phyloP scores from a whole-genome alignment of 2,888 invertebrate species.

The Steromphala cineraria region DNA sequence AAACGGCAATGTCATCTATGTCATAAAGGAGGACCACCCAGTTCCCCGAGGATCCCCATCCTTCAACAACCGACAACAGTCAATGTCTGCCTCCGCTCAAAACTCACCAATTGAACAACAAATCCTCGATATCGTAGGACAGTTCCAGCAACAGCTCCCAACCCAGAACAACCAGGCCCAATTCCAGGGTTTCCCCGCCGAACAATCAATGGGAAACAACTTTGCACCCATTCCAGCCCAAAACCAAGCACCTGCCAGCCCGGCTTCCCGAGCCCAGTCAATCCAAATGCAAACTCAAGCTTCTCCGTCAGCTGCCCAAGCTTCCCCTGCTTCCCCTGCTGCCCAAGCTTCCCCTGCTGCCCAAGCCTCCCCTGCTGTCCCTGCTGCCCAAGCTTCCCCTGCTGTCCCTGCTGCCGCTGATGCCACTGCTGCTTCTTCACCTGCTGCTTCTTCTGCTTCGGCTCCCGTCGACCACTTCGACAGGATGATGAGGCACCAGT shows the following conservation, averaged over 20 bases:
- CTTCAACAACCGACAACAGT: background rate
- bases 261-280: background rate
- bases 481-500: background rate
- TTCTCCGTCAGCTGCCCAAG: background rate
- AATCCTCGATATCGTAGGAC: no score
- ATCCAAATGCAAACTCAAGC: background rate
- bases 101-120: no score
- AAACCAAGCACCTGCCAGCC: background rate
- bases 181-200: background rate
- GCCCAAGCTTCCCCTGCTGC: background rate
- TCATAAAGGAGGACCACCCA: background rate
- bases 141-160: no score
- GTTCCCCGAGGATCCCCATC: background rate
- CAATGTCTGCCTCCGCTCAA: background rate
- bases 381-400: background rate
- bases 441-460: background rate
- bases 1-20: no score
- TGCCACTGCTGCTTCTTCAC: background rate
- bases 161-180: background rate
- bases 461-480: background rate
- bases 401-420: background rate
- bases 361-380: background rate
- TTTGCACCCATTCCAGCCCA: no score
- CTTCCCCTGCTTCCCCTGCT: background rate
- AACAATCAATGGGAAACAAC: no score